These are phyloP conservation scores for Nasua narica DNA, from an alignment of 2,797 vertebrate genomes.

Conservation along the genomic window DNA sequence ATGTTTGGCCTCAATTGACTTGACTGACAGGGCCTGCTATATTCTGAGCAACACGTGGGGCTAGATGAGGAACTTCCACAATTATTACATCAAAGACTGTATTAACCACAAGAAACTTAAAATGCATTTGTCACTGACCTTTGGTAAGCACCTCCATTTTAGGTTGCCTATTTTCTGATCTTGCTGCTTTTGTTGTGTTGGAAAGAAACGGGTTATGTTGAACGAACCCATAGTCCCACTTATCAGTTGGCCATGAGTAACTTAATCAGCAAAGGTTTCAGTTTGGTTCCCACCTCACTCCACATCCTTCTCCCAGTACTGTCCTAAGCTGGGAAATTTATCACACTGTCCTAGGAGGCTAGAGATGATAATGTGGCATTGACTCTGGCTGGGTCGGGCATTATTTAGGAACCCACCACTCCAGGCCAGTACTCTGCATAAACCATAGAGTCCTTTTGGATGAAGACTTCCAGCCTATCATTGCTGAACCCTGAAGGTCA, in stretches of 20 bases:
- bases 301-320: background rate
- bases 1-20: constrained; percentile 85
- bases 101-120: constrained; percentile 84
- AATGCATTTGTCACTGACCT: constrained; percentile 80
- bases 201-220: background rate
- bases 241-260: background rate
- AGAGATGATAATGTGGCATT: background rate
- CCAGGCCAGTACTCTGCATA: background rate
- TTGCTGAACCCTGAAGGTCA: background rate
- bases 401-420: background rate
- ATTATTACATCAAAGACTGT: constrained; percentile 83
- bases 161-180: constrained; percentile 52
- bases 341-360: background rate
- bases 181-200: background rate
- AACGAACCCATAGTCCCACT: background rate
- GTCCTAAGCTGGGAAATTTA: background rate
- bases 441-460: background rate
- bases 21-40: constrained; percentile 86
- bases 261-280: background rate
- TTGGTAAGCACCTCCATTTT: constrained; percentile 79
- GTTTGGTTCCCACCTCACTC: background rate
- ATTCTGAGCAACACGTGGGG: constrained; percentile 78
- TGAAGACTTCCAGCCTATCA: background rate
- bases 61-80: constrained; percentile 79
- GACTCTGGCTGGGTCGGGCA: background rate